Evolutionary conservation across 2,888 invertebrate species (phyloP).

Genomic region (Neria commutata): DNA sequence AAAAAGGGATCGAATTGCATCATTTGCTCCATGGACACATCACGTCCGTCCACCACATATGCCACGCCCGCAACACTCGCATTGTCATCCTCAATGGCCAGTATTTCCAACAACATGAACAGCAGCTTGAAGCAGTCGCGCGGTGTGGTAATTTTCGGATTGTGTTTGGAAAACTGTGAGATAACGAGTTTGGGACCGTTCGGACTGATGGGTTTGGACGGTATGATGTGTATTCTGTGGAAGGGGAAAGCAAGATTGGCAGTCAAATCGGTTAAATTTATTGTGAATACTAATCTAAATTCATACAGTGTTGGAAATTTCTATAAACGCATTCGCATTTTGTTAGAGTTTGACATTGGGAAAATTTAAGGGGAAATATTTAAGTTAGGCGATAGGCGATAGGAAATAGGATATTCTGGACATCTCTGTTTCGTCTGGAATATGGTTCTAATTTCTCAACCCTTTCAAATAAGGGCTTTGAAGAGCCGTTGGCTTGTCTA

Average conservation of each 20-base stretch:
- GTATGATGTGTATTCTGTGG: conserved; percentile 46
- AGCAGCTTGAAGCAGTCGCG: conserved; percentile 49
- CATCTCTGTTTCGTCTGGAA: too few species aligned
- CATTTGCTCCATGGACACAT: conserved; percentile 49
- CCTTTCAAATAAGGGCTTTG: too few species aligned
- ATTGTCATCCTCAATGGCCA: conserved; percentile 46
- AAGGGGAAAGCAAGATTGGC: not conserved
- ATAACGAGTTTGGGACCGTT: conserved; percentile 44
- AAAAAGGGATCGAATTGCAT: conserved; percentile 46
- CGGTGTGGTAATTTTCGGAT: conserved; percentile 42
- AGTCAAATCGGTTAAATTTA: too few species aligned
- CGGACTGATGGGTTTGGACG: conserved; percentile 35
- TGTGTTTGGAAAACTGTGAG: conserved; percentile 46
- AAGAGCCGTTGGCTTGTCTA: too few species aligned
- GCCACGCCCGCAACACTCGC: conserved; percentile 42
- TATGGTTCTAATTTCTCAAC: too few species aligned
- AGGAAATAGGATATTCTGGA: too few species aligned
- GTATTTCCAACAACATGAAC: conserved; percentile 48
- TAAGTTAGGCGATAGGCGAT: too few species aligned
- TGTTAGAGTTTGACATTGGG: too few species aligned
- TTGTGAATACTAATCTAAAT: too few species aligned
- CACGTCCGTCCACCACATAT: conserved; percentile 46
- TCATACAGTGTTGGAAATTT: too few species aligned
- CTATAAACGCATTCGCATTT: too few species aligned
- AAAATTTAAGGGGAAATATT: too few species aligned